Base-by-base conservation (phyloP, 2,797 vertebrate species). In the Tauraco hartlaubi region DNA sequence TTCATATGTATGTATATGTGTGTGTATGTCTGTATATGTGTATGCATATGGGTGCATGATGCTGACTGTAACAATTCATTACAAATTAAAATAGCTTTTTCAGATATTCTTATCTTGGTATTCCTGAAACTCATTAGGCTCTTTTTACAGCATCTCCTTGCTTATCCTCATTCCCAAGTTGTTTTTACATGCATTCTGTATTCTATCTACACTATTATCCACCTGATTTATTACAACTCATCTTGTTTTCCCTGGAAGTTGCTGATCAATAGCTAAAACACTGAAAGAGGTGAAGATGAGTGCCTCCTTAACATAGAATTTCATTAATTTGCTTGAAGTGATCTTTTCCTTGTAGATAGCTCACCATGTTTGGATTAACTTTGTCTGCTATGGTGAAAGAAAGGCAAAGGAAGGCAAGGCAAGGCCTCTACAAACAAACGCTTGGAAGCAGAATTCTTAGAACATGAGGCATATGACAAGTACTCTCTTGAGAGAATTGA, bases 11-110 rank as follows among this genome's bases (percentile, higher is more conserved):
- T 72, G 43, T 68, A 28, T 69, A 37, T 37, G 9, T 81, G 21
- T 82, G 19, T 78, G 49, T 31, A 52, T 62, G 31, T 84, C 56
- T 90, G 23, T 59, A 26, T 61, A 46, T 80, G 85, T 90, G 26
- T 66, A 31, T 55, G 64, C 58, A 51, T 22, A n/a, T 90, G 29
- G 11, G 26, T 28, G 48, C 20, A 26, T 28, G 39, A 29, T 43
- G 26, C 63, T 73, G 72, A 74, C 39, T 84, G 35, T 78, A 93
- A 94, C 19, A 80, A 90, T 72, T 73, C 89, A 89, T 77, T 95
- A 71, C 37, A 48, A 88, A 87, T 73, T 55, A 59, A 92, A 94
- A 95, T 67, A 64, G 9, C 39, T 62, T 80, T 94, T 94, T 78
- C 55, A 72, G 43, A 78, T 64, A 62, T 79, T 71, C 85, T 94